Evolutionary conservation across 2,888 invertebrate species (phyloP).

Genomic region (Leptopilina myrica): DNA sequence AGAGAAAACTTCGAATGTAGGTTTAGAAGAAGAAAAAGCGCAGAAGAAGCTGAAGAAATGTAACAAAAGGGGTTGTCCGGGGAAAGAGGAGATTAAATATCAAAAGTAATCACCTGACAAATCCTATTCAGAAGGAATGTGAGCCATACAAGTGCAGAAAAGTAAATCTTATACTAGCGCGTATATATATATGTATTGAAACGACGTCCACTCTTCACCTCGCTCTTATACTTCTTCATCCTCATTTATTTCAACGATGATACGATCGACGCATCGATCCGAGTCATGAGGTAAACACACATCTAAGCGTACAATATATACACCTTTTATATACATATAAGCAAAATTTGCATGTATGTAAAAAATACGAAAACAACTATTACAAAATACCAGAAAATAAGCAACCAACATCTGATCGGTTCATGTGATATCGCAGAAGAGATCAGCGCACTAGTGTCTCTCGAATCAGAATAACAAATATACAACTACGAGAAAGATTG

Average conservation of each 20-base stretch:
- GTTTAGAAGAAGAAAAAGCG: background rate
- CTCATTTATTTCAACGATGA: constrained; percentile 35
- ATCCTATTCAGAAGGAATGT: background rate
- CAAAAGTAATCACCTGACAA: constrained; percentile 4
- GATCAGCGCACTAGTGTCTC: constrained; percentile 32
- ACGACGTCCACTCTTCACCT: constrained; percentile 32
- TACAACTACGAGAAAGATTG: constrained; percentile 8
- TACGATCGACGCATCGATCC: constrained; percentile 39
- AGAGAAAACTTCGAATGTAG: too few relatives aligned
- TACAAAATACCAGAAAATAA: constrained; percentile 35
- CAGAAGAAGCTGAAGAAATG: background rate
- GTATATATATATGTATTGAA: background rate
- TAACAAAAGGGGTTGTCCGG: background rate
- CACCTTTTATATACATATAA: constrained; percentile 5
- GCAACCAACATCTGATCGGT: constrained; percentile 9
- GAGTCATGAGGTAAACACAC: constrained; percentile 24
- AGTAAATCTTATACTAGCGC: background rate
- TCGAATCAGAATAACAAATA: constrained; percentile 38
- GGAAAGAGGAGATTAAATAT: background rate
- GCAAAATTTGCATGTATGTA: constrained; percentile 2
- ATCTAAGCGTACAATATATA: background rate
- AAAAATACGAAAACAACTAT: constrained; percentile 23
- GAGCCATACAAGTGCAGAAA: constrained; percentile 22
- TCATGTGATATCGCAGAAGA: constrained; percentile 6
- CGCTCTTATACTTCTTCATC: constrained; percentile 30